Percentiles rank a stretch among this genome's conserved stretches.
Evolutionary conservation across 2,113 vertebrate genomes (phyloP).

Genomic region (Carlito syrichta): DNA sequence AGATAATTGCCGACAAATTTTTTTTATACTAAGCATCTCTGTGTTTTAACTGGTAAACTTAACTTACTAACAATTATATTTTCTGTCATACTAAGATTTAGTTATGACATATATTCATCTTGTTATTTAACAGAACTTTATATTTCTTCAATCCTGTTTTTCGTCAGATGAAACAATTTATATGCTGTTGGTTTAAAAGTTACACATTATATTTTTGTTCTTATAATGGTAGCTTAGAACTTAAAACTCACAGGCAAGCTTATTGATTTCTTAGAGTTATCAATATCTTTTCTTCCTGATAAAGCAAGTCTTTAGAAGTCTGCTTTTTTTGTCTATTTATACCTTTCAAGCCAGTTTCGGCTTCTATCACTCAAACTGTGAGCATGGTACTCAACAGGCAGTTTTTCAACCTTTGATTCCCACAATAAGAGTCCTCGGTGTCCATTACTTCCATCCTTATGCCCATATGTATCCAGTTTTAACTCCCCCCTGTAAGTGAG

Average conservation of each 20-base stretch:
- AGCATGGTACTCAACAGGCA: too few species aligned
- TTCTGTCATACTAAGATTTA: not conserved
- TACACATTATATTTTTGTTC: not conserved
- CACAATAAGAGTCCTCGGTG: too few species aligned
- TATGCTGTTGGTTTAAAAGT: not conserved
- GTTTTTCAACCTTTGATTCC: too few species aligned
- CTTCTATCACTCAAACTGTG: too few species aligned
- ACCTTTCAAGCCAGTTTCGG: too few species aligned
- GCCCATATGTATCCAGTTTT: too few species aligned
- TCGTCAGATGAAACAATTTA: not conserved
- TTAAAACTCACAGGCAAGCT: not conserved
- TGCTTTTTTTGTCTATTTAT: not conserved
- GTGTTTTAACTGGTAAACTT: not conserved
- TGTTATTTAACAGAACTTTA: not conserved
- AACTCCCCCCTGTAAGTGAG: too few species aligned
- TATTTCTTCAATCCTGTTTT: not conserved
- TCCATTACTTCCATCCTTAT: too few species aligned
- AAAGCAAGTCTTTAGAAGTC: not conserved
- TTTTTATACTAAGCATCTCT: not conserved
- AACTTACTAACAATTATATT: not conserved
- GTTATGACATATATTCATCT: not conserved
- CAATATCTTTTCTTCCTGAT: not conserved
- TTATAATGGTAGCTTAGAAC: not conserved
- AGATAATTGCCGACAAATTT: too few species aligned
- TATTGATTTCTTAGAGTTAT: not conserved